phyloP scores from a whole-genome alignment of 2,113 vertebrate species.

The Glareola pratincola region DNA sequence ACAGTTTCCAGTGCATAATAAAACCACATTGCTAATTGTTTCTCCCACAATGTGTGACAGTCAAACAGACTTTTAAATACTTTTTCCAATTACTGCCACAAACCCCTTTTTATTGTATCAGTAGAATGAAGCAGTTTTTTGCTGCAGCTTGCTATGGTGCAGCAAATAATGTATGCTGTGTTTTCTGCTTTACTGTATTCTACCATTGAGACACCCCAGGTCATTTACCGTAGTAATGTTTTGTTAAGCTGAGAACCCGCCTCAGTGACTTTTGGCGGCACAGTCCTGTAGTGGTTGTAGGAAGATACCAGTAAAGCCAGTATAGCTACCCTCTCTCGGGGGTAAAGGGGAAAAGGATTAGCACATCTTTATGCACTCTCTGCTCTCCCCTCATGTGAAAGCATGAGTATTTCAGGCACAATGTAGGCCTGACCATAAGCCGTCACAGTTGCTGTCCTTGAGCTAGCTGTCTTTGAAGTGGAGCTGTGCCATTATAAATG shows the following conservation, averaged over 20 bases:
- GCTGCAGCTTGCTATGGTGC: neutral
- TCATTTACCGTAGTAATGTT: neutral
- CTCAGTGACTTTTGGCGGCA: neutral
- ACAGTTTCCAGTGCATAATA: slow-evolving; percentile 2
- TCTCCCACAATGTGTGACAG: slow-evolving; percentile 35
- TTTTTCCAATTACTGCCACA: slow-evolving; percentile 22
- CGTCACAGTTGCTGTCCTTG: neutral
- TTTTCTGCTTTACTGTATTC: neutral
- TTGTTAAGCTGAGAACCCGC: neutral
- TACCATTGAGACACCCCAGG: neutral
- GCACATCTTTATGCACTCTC: neutral
- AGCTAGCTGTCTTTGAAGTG: neutral
- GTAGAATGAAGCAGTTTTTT: neutral
- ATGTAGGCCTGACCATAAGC: neutral
- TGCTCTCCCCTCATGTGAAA: neutral
- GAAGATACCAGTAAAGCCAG: neutral
- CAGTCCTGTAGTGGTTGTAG: neutral
- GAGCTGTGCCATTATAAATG: neutral
- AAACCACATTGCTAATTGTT: slow-evolving; percentile 46
- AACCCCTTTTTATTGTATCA: neutral
- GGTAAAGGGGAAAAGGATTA: neutral
- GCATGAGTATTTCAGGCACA: neutral
- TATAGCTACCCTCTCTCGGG: rapidly evolving
- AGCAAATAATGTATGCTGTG: neutral
- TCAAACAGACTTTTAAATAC: slow-evolving; percentile 25